Conservation (phyloP, 92 coral and sea anemone genomes). For the Galaxea fascicularis region DNA sequence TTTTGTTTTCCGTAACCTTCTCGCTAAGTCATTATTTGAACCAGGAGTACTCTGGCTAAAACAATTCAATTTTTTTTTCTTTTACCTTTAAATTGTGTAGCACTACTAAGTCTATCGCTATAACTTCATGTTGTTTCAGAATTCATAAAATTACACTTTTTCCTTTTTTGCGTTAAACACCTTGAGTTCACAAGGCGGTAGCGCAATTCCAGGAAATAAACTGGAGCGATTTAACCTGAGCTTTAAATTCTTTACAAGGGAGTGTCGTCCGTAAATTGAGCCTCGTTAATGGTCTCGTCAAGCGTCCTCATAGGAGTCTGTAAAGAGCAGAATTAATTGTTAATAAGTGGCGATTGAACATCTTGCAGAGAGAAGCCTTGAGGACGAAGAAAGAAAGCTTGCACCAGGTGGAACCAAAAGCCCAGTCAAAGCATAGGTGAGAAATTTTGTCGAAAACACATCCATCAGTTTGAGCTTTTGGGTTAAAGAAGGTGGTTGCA, state of each 20-base stretch:
- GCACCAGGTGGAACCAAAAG: background rate
- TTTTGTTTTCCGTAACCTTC: no score
- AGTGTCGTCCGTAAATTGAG: background rate
- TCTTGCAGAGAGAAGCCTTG: background rate
- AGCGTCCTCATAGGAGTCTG: conserved; percentile 6
- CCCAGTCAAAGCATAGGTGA: background rate
- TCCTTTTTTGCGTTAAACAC: no score
- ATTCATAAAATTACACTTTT: no score
- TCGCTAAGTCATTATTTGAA: no score
- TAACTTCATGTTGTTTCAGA: no score
- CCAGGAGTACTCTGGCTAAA: no score
- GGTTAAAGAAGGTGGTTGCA: background rate
- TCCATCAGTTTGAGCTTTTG: background rate
- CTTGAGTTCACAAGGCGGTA: no score
- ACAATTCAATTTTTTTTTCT: no score
- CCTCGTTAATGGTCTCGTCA: background rate
- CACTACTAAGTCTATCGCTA: no score
- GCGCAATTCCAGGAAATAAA: no score
- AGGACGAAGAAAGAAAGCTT: background rate
- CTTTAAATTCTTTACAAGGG: background rate
- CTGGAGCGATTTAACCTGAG: no score
- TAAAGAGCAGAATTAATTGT: background rate
- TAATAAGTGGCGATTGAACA: background rate
- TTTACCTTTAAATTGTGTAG: no score
- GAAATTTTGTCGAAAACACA: background rate